phyloP scores from a whole-genome alignment of 2,797 vertebrate genomes.

The Lycodopsis pacificus region DNA sequence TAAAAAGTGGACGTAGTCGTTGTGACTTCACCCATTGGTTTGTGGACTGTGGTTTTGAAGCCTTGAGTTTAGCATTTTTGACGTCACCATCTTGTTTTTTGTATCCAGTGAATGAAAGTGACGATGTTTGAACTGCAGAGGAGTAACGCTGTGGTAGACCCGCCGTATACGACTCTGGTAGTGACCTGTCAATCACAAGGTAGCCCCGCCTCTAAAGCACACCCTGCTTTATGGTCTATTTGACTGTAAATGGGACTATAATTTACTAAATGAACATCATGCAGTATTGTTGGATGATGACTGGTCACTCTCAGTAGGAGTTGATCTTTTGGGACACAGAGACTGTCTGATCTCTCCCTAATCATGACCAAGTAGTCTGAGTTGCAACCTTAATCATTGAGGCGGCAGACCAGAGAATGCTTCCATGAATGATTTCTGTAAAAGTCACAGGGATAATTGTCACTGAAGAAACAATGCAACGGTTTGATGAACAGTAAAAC shows the following conservation, averaged over 20 bases:
- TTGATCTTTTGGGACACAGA: neutral
- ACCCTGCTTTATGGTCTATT: too few relatives aligned
- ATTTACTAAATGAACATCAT: too few relatives aligned
- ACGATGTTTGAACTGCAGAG: too few relatives aligned
- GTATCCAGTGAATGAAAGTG: too few relatives aligned
- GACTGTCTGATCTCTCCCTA: neutral
- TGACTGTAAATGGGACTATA: too few relatives aligned
- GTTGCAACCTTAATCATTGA: neutral
- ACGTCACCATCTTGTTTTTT: too few relatives aligned
- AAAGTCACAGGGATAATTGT: neutral
- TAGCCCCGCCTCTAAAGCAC: too few relatives aligned
- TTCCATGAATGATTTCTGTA: neutral
- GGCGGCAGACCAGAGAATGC: neutral
- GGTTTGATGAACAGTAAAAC: neutral
- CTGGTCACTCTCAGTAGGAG: neutral
- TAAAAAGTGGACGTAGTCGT: too few relatives aligned
- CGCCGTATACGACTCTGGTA: too few relatives aligned
- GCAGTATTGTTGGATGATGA: neutral
- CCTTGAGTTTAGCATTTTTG: neutral
- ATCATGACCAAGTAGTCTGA: neutral
- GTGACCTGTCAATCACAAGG: too few relatives aligned
- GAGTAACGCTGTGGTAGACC: too few relatives aligned
- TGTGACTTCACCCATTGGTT: neutral
- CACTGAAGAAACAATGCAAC: neutral
- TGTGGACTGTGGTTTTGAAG: neutral